These are phyloP conservation scores for Pollicipes pollicipes DNA, from an alignment of 1,140 invertebrate species.

Conservation along the genomic window DNA sequence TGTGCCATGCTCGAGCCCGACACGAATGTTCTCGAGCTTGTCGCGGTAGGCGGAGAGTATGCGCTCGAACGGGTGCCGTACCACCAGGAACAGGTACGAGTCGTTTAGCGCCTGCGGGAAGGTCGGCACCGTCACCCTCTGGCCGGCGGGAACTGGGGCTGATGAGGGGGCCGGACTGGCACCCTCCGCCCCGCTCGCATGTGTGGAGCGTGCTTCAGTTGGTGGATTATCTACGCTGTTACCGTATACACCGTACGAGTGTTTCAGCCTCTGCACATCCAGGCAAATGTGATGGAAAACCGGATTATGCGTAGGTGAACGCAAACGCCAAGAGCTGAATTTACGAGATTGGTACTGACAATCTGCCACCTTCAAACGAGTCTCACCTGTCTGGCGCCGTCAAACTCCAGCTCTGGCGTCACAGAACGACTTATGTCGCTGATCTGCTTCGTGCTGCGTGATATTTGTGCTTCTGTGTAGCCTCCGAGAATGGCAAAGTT, in stretches of 20 bases:
- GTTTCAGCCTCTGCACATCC: too few species aligned
- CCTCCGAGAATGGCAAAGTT: constrained; percentile 36
- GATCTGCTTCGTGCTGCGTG: constrained; percentile 26
- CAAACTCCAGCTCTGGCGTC: constrained; percentile 29
- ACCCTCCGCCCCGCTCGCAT: too few species aligned
- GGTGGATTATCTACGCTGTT: too few species aligned
- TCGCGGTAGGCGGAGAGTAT: constrained; percentile 43
- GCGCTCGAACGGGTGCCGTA: constrained; percentile 44
- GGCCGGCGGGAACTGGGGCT: too few species aligned
- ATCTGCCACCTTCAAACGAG: too few species aligned
- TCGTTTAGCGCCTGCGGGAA: constrained; percentile 26
- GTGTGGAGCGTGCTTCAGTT: too few species aligned
- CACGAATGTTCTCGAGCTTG: constrained; percentile 36
- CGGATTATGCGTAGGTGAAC: too few species aligned
- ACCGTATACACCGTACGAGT: too few species aligned
- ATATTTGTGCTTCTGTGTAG: constrained; percentile 24
- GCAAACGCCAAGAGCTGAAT: too few species aligned
- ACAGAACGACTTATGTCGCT: constrained; percentile 28
- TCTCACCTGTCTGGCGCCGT: constrained; percentile 26
- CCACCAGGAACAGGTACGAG: constrained; percentile 33
- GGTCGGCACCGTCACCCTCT: background rate
- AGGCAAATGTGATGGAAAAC: too few species aligned
- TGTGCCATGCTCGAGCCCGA: constrained; percentile 31
- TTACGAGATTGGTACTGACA: too few species aligned
- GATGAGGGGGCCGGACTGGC: too few species aligned